Evolutionary conservation across 1,140 invertebrate genomes (phyloP), one percentile per base, ranked within the genome.

Genomic region (Phthorimaea operculella): DNA sequence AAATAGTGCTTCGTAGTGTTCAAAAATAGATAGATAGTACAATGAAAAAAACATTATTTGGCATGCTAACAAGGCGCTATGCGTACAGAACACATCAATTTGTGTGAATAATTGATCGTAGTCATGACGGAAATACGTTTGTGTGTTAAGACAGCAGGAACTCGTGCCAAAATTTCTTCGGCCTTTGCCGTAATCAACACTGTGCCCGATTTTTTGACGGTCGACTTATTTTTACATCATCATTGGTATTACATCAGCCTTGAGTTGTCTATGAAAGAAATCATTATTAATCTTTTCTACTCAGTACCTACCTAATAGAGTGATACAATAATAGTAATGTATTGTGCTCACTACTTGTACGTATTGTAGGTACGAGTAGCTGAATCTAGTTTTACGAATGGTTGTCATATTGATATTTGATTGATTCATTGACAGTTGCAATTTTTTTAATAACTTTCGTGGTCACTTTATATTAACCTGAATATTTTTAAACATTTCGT

Each of bases 161-260:
- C 21, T 51, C 55, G 68, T 72, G 80, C 80, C 78, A 83, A 80
- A 64, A 80, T 80, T 75, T 72, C 70, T 70, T 54, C 70, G 71
- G 68, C 75, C 78, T 81, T 78, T 72, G 67, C 60, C 70, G 68
- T 71, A 70, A 64, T 74, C 72, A 64, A 59, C 51, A 65, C 67
- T 72, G 76, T 70, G 74, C 77, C 59, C 68, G 69, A 72, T 83
- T 72, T 28, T 74, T 74, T 74, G 72, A 75, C 72, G 74, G 78
- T 76, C 80, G 76, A 71, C 68, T 73, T 80, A 79, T 79, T 76
- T 79, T 74, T 74, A 64, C 16, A 47, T 47, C 44, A 47, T 28
- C 16, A 47, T 47, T 16, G 44, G 44, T 47, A 39, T 39, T 39
- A 39, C 36, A 9, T n/a, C n/a, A 39, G 36, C n/a, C n/a, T 39